Conservation (phyloP, 2,113 vertebrate genomes). For the Campylomormyrus tamandua region DNA sequence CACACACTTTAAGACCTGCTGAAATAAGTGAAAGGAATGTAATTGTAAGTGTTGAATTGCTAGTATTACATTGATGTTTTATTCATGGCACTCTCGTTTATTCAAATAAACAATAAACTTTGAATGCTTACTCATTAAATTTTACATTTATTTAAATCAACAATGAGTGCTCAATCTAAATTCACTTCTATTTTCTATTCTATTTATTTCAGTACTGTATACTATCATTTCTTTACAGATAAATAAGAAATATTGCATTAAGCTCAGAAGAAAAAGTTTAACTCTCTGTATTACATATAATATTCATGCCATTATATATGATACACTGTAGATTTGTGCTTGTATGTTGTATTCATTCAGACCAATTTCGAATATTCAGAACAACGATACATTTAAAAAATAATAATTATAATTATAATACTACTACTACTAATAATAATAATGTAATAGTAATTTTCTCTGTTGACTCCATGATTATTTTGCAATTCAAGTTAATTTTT, state of each 20-base stretch:
- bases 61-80: not conserved
- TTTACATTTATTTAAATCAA: constrained; percentile 12
- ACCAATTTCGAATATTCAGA: not conserved
- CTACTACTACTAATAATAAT: not conserved
- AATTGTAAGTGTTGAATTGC: not conserved
- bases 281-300: not conserved
- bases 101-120: constrained; percentile 5
- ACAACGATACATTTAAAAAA: not conserved
- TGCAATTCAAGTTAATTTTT: not conserved
- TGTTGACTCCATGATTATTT: not conserved
- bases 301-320: not conserved
- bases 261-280: not conserved
- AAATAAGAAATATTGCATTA: not conserved
- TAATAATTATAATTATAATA: not conserved
- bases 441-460: not conserved
- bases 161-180: not conserved
- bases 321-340: not conserved
- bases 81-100: not conserved
- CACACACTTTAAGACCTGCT: not conserved
- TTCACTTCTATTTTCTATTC: not conserved
- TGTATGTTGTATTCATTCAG: not conserved
- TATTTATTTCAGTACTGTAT: not conserved
- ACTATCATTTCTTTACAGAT: not conserved
- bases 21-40: not conserved
- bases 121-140: not conserved